These are phyloP conservation scores for Platygyra sinensis DNA, from an alignment of 64 coral and sea anemone genomes.

Conservation along the genomic window DNA sequence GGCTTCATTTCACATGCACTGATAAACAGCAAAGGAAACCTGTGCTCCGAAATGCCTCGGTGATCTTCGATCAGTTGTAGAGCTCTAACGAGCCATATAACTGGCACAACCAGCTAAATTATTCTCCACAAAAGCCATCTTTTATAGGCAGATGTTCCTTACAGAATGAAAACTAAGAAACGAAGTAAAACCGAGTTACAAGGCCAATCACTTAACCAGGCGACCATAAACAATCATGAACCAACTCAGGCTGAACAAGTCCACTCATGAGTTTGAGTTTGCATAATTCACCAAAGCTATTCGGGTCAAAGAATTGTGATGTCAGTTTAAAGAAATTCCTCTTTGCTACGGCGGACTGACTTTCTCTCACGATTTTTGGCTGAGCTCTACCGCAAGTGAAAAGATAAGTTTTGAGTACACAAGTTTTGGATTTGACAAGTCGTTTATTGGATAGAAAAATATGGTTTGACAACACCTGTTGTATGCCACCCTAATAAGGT, in stretches of 20 bases:
- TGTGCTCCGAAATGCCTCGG: no score
- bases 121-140: no score
- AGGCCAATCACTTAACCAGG: not conserved
- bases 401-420: not conserved
- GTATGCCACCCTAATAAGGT: constrained; percentile 11
- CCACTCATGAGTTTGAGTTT: constrained; percentile 1
- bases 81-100: no score
- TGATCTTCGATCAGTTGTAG: no score
- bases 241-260: not conserved
- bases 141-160: no score
- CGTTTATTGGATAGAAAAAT: constrained; percentile 7
- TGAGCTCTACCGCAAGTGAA: not conserved
- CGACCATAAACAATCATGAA: not conserved
- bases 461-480: constrained; percentile 22
- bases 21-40: not conserved
- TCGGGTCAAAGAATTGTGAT: constrained; percentile 39
- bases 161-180: no score
- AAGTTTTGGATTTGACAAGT: not conserved
- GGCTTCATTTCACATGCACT: not conserved
- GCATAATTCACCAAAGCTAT: constrained; percentile 38
- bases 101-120: no score
- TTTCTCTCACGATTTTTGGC: not conserved
- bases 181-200: no score
- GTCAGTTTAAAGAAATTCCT: constrained; percentile 33
- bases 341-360: not conserved